These are phyloP conservation scores for Trachelus iudaicus DNA, from an alignment of 2,888 invertebrate genomes.

Conservation along the genomic window DNA sequence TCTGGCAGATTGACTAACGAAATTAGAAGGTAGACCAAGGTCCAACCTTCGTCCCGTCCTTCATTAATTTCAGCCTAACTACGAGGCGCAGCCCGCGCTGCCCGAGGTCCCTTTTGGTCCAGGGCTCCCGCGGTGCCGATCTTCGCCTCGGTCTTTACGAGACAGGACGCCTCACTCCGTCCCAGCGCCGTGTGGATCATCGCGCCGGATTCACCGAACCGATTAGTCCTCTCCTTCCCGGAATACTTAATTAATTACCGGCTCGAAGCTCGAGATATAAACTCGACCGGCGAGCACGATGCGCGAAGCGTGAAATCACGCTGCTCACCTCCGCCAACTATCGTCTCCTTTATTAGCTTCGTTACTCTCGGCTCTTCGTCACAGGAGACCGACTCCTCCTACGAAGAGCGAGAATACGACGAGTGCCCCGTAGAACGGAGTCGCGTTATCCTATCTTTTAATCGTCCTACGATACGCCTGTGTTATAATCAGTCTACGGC, in stretches of 20 bases:
- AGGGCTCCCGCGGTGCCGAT: not conserved
- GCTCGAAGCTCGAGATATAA: conserved; percentile 10
- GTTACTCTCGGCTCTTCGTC: not conserved
- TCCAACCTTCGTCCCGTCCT: conserved; percentile 16
- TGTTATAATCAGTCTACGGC: not conserved
- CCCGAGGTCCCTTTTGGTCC: not conserved
- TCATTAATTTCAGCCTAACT: conserved; percentile 17
- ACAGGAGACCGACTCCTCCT: too few species aligned
- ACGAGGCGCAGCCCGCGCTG: not conserved
- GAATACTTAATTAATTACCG: conserved; percentile 21
- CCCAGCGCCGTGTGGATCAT: not conserved
- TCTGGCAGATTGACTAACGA: not conserved
- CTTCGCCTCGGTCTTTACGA: not conserved
- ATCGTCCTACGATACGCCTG: not conserved
- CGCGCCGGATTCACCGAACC: conserved; percentile 15
- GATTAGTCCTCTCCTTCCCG: conserved; percentile 18
- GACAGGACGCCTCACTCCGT: not conserved
- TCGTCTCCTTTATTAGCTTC: not conserved
- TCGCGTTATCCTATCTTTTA: not conserved
- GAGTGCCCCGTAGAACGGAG: not conserved
- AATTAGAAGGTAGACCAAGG: conserved; percentile 9
- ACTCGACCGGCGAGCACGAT: not conserved
- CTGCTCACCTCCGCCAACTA: not conserved
- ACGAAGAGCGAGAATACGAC: not conserved
- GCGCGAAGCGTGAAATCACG: conserved; percentile 1